These are phyloP conservation scores for Chrysodeixis includens DNA, from an alignment of 2,888 invertebrate genomes.

Conservation along the genomic window DNA sequence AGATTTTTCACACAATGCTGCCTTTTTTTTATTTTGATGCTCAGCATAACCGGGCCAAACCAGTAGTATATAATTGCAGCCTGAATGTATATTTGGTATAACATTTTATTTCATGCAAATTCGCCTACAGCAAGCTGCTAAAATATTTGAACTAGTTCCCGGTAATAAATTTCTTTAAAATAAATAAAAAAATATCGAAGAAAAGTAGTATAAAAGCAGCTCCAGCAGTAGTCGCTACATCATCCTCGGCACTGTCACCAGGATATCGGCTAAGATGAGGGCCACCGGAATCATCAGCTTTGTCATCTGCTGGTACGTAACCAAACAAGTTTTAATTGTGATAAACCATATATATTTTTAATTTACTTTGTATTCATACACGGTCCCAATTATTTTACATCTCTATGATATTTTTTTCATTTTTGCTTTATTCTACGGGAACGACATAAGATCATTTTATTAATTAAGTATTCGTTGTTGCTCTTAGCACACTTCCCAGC, in stretches of 20 bases:
- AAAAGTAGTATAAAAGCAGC: neutral
- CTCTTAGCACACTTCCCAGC: slow-evolving; percentile 15
- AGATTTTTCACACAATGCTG: too few relatives aligned
- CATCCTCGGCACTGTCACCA: neutral
- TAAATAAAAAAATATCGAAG: too few relatives aligned
- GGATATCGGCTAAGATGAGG: neutral
- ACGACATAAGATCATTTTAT: too few relatives aligned
- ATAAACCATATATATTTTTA: too few relatives aligned
- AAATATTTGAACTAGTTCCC: neutral
- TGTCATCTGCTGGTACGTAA: neutral
- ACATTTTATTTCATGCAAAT: neutral
- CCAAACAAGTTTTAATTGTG: too few relatives aligned
- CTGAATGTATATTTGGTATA: neutral
- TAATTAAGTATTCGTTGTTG: neutral
- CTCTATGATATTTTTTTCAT: too few relatives aligned
- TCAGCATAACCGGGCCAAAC: neutral
- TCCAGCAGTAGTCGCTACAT: neutral
- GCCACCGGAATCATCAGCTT: neutral
- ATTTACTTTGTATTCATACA: too few relatives aligned
- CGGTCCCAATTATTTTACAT: too few relatives aligned
- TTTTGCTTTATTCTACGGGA: too few relatives aligned
- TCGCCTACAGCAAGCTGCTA: neutral
- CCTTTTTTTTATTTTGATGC: too few relatives aligned
- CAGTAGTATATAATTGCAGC: neutral
- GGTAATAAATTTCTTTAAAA: too few relatives aligned